Percentiles rank a stretch among this genome's conserved stretches.
phyloP scores from a whole-genome alignment of 2,797 vertebrate genomes.

The Taenioides sp. region DNA sequence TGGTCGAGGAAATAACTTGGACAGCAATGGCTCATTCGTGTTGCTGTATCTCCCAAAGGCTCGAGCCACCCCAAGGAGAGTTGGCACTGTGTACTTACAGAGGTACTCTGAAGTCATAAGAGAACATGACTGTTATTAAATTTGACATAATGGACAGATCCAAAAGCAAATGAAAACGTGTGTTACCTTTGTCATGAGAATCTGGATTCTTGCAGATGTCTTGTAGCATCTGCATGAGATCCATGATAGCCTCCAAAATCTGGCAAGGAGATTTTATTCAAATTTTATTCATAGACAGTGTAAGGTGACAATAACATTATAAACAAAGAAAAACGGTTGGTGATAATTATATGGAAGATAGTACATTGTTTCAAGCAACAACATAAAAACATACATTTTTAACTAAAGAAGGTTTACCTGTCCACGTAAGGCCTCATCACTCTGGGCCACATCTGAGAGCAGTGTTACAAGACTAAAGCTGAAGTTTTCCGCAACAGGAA shows the following conservation, averaged over 20 bases:
- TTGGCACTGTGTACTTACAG: conserved; percentile 89
- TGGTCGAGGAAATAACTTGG: conserved; percentile 91
- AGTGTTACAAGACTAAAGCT: conserved; percentile 92
- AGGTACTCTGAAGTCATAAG: conserved; percentile 81
- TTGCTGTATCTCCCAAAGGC: conserved; percentile 95
- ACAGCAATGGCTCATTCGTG: conserved; percentile 90
- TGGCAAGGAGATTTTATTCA: conserved; percentile 47
- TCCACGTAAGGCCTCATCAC: conserved; percentile 82
- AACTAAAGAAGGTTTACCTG: conserved; percentile 77
- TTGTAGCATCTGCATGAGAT: conserved; percentile 88
- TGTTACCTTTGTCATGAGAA: conserved; percentile 88
- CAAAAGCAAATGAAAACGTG: background rate
- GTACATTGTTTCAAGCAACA: too few species aligned
- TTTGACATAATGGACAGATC: rapidly evolving
- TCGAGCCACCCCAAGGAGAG: conserved; percentile 90
- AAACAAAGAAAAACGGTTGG: background rate
- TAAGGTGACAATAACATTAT: background rate
- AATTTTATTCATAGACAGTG: background rate
- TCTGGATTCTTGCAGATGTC: conserved; percentile 88
- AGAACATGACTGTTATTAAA: background rate
- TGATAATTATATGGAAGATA: background rate
- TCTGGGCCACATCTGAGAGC: conserved; percentile 91
- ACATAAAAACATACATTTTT: background rate
- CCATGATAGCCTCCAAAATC: conserved; percentile 89
- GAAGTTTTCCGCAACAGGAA: conserved; percentile 95